Percentiles rank a stretch among this genome's conserved stretches.
phyloP scores from a whole-genome alignment of 2,888 invertebrate genomes.

The Hemaris fuciformis region DNA sequence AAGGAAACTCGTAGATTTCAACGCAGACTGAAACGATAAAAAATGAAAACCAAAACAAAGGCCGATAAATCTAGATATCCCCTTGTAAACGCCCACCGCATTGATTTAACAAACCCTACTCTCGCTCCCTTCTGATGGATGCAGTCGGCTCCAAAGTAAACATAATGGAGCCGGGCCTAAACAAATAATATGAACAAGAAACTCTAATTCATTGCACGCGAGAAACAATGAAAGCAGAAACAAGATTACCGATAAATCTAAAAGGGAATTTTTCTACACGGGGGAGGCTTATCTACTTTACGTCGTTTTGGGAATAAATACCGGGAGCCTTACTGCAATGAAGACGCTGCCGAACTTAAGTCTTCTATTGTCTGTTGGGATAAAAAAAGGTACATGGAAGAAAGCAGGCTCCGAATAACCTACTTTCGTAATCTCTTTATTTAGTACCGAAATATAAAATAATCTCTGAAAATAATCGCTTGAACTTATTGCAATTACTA shows the following conservation, averaged over 20 bases:
- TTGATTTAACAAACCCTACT: conserved; percentile 65
- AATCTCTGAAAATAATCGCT: conserved; percentile 44
- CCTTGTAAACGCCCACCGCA: conserved; percentile 63
- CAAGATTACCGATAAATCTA: conserved; percentile 70
- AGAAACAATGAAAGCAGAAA: conserved; percentile 72
- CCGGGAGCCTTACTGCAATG: conserved; percentile 59
- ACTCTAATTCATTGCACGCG: conserved; percentile 67
- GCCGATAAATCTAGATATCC: conserved; percentile 65
- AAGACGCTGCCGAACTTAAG: conserved; percentile 62
- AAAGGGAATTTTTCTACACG: conserved; percentile 67
- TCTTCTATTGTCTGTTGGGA: conserved; percentile 68
- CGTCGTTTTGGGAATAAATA: conserved; percentile 70
- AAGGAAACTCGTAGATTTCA: conserved; percentile 39
- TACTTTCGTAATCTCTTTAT: conserved; percentile 61
- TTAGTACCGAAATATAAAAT: conserved; percentile 52
- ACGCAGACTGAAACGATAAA: conserved; percentile 35
- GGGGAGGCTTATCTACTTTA: conserved; percentile 66
- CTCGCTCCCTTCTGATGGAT: conserved; percentile 56
- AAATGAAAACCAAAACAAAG: conserved; percentile 48
- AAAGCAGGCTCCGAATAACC: conserved; percentile 46
- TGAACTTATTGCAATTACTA: too few species aligned
- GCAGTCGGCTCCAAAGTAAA: conserved; percentile 63
- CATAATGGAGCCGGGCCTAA: conserved; percentile 64
- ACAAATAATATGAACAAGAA: conserved; percentile 62
- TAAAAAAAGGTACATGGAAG: conserved; percentile 62